Evolutionary conservation across 92 coral and sea anemone genomes (phyloP), one percentile per base, ranked within the genome.

Genomic region (Porites divaricata): DNA sequence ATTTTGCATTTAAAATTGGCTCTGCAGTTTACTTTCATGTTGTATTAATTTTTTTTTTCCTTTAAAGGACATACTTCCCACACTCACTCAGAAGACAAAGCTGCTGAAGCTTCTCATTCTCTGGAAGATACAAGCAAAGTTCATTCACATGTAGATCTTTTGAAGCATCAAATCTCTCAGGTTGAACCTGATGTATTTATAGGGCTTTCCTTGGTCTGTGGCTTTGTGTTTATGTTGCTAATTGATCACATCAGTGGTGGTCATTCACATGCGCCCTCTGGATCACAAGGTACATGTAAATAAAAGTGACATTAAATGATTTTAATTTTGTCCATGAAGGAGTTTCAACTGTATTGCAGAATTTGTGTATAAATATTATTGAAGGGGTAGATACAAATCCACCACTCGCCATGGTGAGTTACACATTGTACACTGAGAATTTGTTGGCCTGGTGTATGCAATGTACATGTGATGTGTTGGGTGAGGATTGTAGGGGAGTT

Each of bases 181-280:
- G 93, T 96, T 62, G 98, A 96, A 77, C 95, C 99, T 49, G 95
- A 94, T 75, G 92, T 95, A 35, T 95, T 96, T 67, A 96, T 96
- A 80, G 99, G 99, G 4, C 86, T 96, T 68, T 94, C 99, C 13
- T 92, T 96, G 66, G 95, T 98, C 64, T 90, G 90, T 88, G 98
- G 99, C 50, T 96, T 96, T 89, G 94, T 96, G 8, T 94, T 96
- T 80, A 94, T 96, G 99, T 77, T 96, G 26, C 80, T 96, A 66
- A 82, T 96, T 85, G 99, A 96, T 62, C 96, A 91, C 67, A 90
- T 93, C 8, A 91, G 96, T 86, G 99, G 99, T 0, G 99, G 99
- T 3, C 99, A 96, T 75, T 94, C 99, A 1, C 99, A 96, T 88
- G 93, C 91, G 8, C 85, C 98, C 1, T 84, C 95, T 66, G 74